Evolutionary conservation across 2,888 invertebrate genomes (phyloP).

Genomic region (Cheilosia impressa): DNA sequence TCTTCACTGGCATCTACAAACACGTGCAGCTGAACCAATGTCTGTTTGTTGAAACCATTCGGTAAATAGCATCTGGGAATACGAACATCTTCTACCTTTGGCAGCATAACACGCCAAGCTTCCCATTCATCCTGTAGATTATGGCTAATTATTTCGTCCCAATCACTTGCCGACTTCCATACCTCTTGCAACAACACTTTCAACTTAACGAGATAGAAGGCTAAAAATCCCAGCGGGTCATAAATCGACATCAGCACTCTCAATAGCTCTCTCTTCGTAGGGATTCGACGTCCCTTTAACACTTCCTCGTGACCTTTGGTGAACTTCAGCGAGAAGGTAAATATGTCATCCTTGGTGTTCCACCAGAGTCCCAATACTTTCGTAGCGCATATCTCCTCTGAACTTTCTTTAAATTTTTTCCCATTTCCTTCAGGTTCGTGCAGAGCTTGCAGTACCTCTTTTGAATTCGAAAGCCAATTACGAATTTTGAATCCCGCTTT

Average conservation of each 20-base stretch:
- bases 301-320: conserved; percentile 5
- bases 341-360: conserved; percentile 8
- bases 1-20: no score
- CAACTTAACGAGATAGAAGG: conserved; percentile 44
- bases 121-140: no score
- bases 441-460: conserved; percentile 1
- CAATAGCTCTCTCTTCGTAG: conserved; percentile 25
- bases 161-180: conserved; percentile 65
- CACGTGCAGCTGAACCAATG: no score
- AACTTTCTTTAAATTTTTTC: no score
- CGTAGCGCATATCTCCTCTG: neutral
- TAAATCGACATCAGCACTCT: conserved; percentile 18
- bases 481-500: conserved; percentile 37
- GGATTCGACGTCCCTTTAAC: neutral
- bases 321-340: conserved; percentile 7
- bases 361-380: conserved; percentile 32
- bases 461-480: conserved; percentile 17
- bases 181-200: conserved; percentile 71
- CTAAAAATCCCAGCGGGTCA: conserved; percentile 35
- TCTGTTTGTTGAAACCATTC: no score
- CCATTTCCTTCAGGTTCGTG: no score
- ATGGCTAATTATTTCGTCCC: no score
- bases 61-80: no score
- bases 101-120: no score
- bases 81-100: no score